Conservation (phyloP, 2,888 invertebrate species). For the Dromius quadrimaculatus region DNA sequence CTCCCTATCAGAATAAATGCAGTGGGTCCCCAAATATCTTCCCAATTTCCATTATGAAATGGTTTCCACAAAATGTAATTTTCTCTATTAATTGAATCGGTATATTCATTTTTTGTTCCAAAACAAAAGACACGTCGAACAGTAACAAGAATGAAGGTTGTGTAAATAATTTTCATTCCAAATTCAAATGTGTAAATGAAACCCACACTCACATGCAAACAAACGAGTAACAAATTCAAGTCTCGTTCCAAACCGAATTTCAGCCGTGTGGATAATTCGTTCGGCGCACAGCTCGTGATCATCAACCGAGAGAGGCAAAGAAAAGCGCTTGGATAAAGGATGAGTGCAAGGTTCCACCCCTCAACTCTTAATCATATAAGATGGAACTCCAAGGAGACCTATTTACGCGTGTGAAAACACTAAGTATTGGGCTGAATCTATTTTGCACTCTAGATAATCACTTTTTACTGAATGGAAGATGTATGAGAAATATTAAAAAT, state of each 20-base stretch:
- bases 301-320: neutral
- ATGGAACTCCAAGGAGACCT: slow-evolving; percentile 1
- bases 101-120: slow-evolving; percentile 10
- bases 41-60: too few species aligned
- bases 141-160: slow-evolving; percentile 16
- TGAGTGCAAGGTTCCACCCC: neutral
- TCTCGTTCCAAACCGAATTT: slow-evolving; percentile 24
- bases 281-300: neutral
- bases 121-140: neutral
- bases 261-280: slow-evolving; percentile 29
- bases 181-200: slow-evolving; percentile 20
- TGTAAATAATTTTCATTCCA: slow-evolving; percentile 25
- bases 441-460: too few species aligned
- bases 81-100: neutral
- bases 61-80: neutral
- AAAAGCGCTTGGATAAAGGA: neutral
- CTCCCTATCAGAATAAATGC: too few species aligned
- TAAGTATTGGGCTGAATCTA: neutral
- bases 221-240: slow-evolving; percentile 28
- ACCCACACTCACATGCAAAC: slow-evolving; percentile 19
- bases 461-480: too few species aligned
- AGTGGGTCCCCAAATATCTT: too few species aligned
- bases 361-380: slow-evolving; percentile 14
- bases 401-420: slow-evolving; percentile 8
- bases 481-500: too few species aligned